Evolutionary conservation across 2,113 vertebrate species (phyloP), one percentile per base, ranked within the genome.

Genomic region (Cyanoramphus novaezelandiae): DNA sequence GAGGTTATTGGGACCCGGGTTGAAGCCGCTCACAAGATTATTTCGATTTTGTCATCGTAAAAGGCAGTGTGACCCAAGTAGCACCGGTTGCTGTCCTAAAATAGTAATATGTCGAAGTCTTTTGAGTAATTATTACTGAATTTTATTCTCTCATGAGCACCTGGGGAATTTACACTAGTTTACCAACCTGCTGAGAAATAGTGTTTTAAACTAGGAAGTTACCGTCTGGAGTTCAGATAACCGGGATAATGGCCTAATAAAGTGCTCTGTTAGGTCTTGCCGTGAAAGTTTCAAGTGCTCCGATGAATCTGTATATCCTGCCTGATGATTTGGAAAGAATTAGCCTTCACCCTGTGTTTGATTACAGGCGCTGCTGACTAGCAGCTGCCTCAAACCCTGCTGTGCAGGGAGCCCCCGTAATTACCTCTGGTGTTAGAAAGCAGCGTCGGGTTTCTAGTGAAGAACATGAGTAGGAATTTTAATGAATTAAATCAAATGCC

Each of bases 11-110:
- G 28, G 14, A 11, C 18, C n/a, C 10, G 7, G 3, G 55, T 1
- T 12, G 35, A 13, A 31, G 21, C 46, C 17, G 0, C 47, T 53
- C 21, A 1, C 27, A 4, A 44, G 23, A 3, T 29, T 44, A 4
- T 39, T 44, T 47, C 0, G 3, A 28, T 24, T 77, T 31, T 13
- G 10, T 17, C 23, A 2, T 16, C 24, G 1, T 35, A 43, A 65
- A 76, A 47, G 59, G 23, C 37, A 7, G 11, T 2, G 41, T 33
- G 41, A 69, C 5, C 5, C 4, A 4, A n/a, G 2, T 17, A 55
- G n/a, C 6, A 0, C 11, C 23, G 60, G 17, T 44, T 69, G 27
- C 62, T 21, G 23, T 76, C 14, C 24, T 62, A 7, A 77, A 53
- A 41, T 60, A n/a, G 27, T 18, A 41, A 9, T 6, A 18, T 31